Evolutionary conservation across 2,888 invertebrate species (phyloP).

Genomic region (Hypolimnas misippus): DNA sequence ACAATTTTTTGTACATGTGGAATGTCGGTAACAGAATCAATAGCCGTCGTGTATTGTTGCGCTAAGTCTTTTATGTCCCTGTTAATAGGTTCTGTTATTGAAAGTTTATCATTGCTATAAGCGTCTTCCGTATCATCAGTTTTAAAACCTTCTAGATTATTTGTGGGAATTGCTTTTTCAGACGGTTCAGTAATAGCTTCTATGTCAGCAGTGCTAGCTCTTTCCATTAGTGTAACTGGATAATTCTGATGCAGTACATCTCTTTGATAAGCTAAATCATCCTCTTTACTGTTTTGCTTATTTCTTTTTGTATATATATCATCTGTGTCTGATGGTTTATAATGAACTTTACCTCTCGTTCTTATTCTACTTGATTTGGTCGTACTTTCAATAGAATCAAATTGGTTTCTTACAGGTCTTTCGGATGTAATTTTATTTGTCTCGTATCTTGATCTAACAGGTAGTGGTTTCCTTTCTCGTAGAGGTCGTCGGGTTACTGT

Average conservation of each 20-base stretch:
- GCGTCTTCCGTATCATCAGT: conserved; percentile 72
- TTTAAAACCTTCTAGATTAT: conserved; percentile 52
- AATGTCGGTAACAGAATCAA: conserved; percentile 58
- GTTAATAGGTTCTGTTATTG: conserved; percentile 61
- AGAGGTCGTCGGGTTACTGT: conserved; percentile 76
- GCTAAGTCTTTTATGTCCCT: conserved; percentile 55
- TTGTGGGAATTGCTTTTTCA: conserved; percentile 54
- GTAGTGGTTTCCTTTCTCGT: conserved; percentile 79
- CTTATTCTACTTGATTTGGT: conserved; percentile 67
- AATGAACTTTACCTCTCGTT: conserved; percentile 81
- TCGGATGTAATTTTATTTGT: conserved; percentile 73
- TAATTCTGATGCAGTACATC: conserved; percentile 86
- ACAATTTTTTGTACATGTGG: conserved; percentile 54
- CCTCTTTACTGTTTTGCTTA: conserved; percentile 60
- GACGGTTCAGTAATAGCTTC: conserved; percentile 76
- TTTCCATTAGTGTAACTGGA: conserved; percentile 82
- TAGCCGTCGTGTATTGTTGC: conserved; percentile 50
- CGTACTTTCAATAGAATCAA: conserved; percentile 63
- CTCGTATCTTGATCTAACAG: conserved; percentile 67
- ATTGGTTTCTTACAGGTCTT: conserved; percentile 57
- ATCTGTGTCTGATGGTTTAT: conserved; percentile 70
- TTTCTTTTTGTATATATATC: conserved; percentile 61
- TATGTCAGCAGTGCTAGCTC: conserved; percentile 75
- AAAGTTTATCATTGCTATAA: conserved; percentile 68
- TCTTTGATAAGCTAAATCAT: conserved; percentile 84